Percentiles rank a stretch among this genome's conserved stretches.
Conservation (phyloP, 2,888 invertebrate genomes). For the Hesperia comma region DNA sequence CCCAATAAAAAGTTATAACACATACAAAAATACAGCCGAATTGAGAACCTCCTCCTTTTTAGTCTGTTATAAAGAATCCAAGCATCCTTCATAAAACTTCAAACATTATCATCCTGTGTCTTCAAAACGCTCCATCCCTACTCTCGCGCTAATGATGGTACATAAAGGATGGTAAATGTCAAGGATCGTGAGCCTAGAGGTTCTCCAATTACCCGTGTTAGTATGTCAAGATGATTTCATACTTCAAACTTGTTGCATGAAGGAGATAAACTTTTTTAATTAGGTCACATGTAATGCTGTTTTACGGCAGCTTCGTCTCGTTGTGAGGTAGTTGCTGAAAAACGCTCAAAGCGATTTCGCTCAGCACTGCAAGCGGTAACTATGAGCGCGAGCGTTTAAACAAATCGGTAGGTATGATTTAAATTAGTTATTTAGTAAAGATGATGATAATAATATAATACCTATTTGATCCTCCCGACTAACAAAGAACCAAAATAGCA, state of each 20-base stretch:
- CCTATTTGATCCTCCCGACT: neutral
- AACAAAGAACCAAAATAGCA: neutral
- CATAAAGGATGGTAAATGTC: slow-evolving; percentile 37
- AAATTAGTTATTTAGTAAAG: no score
- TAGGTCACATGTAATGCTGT: slow-evolving; percentile 9
- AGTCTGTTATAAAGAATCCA: neutral
- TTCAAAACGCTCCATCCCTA: slow-evolving; percentile 4
- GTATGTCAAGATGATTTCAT: slow-evolving; percentile 37
- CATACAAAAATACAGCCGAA: no score
- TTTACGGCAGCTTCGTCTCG: no score
- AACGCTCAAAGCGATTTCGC: no score
- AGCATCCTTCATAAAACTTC: slow-evolving; percentile 2
- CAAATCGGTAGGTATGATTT: no score
- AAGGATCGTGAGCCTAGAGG: slow-evolving; percentile 36
- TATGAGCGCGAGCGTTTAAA: no score
- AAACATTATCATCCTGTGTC: slow-evolving; percentile 1
- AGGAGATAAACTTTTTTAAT: slow-evolving; percentile 14
- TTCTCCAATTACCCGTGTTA: slow-evolving; percentile 38
- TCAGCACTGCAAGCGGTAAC: no score
- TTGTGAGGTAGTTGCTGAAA: no score
- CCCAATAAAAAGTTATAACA: no score
- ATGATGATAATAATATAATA: no score
- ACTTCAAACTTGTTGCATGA: slow-evolving; percentile 25
- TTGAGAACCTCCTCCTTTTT: no score
- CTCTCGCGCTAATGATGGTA: slow-evolving; percentile 29